Base-by-base conservation (phyloP, 1,140 invertebrate species). In the Drosophila teissieri region DNA sequence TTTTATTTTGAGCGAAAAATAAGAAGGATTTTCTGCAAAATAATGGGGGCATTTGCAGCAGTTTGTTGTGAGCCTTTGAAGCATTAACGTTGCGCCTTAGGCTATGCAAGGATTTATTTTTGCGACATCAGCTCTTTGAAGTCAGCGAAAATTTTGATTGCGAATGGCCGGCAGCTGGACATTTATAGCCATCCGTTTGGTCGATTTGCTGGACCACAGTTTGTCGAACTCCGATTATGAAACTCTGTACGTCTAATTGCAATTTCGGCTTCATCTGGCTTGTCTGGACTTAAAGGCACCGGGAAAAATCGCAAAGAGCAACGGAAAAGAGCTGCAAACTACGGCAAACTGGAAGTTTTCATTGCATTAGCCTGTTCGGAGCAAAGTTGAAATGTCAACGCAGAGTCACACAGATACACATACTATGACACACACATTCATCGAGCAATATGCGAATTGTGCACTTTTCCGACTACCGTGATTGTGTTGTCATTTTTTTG, bases 311-410 rank as follows among this genome's bases (percentile, higher is more conserved):
- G 6, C 22, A n/a, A 19, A 37, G 22, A 31, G 10, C 22, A 31
- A n/a, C 22, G 52, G 4, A 39, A 54, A 49, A 27, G 17, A 11
- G 36, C 14, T 49, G 51, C 42, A 63, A 60, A 68, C 62, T 57
- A 48, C 37, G 42, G 61, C 40, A 65, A 65, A 40, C 52, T 75
- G 72, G 27, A 57, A 58, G 73, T 75, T 76, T 55, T 68, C 73
- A 76, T 76, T 68, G 73, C 73, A 76, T 76, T 76, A 60, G 48
- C 42, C 73, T 42, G 48, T 17, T 17, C 42, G 17, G 37, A 40
- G 40, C 54, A 76, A 76, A 57, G 54, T 76, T 76, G 62, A 76
- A 76, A 76, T 76, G 73, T 76, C 73, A 76, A 55, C 62, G 73
- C 61, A 76, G 69, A 76, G 73, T 75, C 73, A 76, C 73, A 76